phyloP scores from a whole-genome alignment of 37 sponge, comb jelly and placozoan genomes.

The Cladorhizidae sp. region DNA sequence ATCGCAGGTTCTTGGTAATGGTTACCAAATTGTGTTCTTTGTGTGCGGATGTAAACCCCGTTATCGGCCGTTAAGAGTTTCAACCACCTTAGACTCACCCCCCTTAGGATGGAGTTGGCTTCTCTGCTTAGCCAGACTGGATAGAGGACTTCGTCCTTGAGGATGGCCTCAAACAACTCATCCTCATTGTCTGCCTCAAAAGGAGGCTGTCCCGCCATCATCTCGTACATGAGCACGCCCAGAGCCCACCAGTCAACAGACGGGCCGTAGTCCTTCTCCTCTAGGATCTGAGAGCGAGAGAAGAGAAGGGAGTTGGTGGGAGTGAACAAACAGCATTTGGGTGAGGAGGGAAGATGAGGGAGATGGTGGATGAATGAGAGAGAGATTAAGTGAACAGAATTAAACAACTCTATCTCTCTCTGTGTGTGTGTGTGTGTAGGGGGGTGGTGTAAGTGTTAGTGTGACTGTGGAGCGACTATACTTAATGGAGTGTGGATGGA shows the following conservation, averaged over 20 bases:
- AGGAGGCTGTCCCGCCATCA: slow-evolving; percentile 99
- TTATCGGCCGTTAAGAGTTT: too few species aligned
- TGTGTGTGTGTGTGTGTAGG: not conserved
- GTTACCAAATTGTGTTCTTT: too few species aligned
- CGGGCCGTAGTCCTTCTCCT: slow-evolving; percentile 90
- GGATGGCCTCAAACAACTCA: slow-evolving; percentile 92
- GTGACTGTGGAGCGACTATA: too few species aligned
- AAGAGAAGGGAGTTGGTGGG: too few species aligned
- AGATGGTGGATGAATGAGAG: not conserved
- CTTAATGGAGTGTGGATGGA: too few species aligned
- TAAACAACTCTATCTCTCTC: not conserved
- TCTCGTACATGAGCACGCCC: slow-evolving; percentile 99
- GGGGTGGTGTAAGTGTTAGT: too few species aligned
- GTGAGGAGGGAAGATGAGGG: too few species aligned
- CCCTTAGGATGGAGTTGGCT: slow-evolving; percentile 91
- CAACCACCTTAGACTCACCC: too few species aligned
- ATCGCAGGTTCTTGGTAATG: too few species aligned
- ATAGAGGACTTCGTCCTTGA: slow-evolving; percentile 95
- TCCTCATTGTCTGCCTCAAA: slow-evolving; percentile 99
- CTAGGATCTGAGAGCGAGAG: too few species aligned
- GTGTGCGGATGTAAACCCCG: too few species aligned
- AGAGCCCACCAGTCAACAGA: slow-evolving; percentile 99
- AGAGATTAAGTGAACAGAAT: not conserved
- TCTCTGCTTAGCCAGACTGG: slow-evolving; percentile 97
- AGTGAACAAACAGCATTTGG: too few species aligned